Evolutionary conservation across 2,888 invertebrate genomes (phyloP).

Genomic region (Acanthosepion esculentum): DNA sequence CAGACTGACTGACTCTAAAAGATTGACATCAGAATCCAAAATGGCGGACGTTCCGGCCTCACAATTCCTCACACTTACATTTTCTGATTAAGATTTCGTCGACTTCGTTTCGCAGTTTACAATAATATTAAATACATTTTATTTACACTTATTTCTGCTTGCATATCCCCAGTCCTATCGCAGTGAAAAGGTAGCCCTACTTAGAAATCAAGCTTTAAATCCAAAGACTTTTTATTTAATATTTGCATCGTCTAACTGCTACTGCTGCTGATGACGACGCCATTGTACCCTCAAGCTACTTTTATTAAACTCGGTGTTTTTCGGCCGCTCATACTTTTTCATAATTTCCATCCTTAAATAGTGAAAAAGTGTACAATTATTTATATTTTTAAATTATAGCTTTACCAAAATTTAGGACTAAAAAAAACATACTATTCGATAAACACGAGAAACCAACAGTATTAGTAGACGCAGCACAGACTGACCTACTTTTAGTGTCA

Average conservation of each 20-base stretch:
- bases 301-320: constrained; percentile 11
- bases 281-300: not conserved
- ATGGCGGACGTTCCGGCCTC: constrained; percentile 62
- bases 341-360: not conserved
- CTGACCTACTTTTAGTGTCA: constrained; percentile 41
- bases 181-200: not conserved
- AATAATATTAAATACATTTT: not conserved
- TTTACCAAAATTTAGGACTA: not conserved
- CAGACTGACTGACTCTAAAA: constrained; percentile 60
- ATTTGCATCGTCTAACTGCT: not conserved
- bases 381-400: not conserved
- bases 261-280: constrained; percentile 33
- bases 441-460: not conserved
- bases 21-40: constrained; percentile 64
- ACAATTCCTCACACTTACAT: constrained; percentile 17
- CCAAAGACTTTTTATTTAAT: too few relatives aligned
- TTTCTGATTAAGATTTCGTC: constrained; percentile 21
- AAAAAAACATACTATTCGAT: not conserved
- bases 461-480: not conserved
- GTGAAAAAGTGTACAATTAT: not conserved
- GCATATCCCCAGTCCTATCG: not conserved
- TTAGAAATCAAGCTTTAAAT: not conserved
- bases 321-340: not conserved
- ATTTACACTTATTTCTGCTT: not conserved
- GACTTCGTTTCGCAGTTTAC: constrained; percentile 23